Evolutionary conservation across 1,140 invertebrate genomes (phyloP).

Genomic region (Adelges cooleyi): DNA sequence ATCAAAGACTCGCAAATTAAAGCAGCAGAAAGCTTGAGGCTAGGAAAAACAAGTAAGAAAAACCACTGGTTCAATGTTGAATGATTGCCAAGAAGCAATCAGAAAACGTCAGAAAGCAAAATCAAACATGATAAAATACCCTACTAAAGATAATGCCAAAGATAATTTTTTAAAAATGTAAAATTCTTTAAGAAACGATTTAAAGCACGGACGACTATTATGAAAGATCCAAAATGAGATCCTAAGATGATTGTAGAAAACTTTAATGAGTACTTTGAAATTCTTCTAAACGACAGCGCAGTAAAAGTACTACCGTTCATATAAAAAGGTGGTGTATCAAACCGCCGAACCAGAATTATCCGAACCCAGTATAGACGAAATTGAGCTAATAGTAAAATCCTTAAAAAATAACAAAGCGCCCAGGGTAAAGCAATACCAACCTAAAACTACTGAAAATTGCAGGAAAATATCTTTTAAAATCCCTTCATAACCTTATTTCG

Average conservation of each 20-base stretch:
- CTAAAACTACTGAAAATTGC: conserved; percentile 32
- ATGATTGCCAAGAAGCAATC: conserved; percentile 22
- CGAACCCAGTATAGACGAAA: not conserved
- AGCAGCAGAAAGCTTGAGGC: not conserved
- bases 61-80: conserved; percentile 31
- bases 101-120: conserved; percentile 20
- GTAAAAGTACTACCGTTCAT: not conserved
- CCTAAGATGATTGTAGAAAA: conserved; percentile 8
- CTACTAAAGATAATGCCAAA: not conserved
- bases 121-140: not conserved
- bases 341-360: not conserved
- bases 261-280: conserved; percentile 12
- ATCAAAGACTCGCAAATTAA: not conserved
- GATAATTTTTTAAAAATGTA: conserved; percentile 21
- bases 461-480: not conserved
- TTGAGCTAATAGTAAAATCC: not conserved
- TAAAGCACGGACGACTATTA: conserved; percentile 17
- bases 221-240: not conserved
- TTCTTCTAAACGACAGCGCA: not conserved
- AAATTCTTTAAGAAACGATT: conserved; percentile 27
- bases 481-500: not conserved
- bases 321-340: not conserved
- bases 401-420: conserved; percentile 31
- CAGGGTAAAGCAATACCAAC: conserved; percentile 32
- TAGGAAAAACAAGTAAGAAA: not conserved